These are phyloP conservation scores for Collichthys lucidus DNA, from an alignment of 2,113 vertebrate genomes.

Conservation along the genomic window DNA sequence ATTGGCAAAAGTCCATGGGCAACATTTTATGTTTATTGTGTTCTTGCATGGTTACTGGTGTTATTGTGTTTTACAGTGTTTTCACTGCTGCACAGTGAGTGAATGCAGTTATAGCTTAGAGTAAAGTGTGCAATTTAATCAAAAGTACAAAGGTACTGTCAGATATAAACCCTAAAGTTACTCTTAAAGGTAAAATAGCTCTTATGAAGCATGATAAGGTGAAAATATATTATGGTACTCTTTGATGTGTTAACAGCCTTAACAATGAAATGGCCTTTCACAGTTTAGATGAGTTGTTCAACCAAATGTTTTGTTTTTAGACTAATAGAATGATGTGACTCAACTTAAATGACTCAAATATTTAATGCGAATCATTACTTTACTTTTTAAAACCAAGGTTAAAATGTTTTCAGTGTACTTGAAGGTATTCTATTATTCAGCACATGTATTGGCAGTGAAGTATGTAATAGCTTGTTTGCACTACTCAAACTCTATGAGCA, in stretches of 20 bases:
- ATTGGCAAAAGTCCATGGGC: background rate
- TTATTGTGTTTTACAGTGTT: background rate
- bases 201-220: background rate
- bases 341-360: background rate
- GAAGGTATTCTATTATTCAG: slow-evolving; percentile 17
- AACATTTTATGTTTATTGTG: background rate
- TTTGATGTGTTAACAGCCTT: background rate
- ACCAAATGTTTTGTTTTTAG: background rate
- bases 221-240: background rate
- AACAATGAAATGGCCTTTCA: too few relatives aligned
- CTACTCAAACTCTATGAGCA: slow-evolving; percentile 13
- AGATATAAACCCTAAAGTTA: background rate
- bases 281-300: background rate
- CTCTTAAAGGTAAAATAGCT: background rate
- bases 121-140: background rate
- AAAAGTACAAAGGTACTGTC: background rate
- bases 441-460: background rate
- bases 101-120: background rate
- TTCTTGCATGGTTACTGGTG: background rate
- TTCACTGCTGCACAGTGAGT: background rate
- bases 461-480: slow-evolving; percentile 28
- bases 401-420: background rate
- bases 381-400: slow-evolving; percentile 16
- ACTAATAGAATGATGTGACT: background rate
- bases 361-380: background rate